Percentiles rank a stretch among this genome's conserved stretches.
These are phyloP conservation scores for Suillia variegata DNA, from an alignment of 2,888 invertebrate species.

Conservation along the genomic window DNA sequence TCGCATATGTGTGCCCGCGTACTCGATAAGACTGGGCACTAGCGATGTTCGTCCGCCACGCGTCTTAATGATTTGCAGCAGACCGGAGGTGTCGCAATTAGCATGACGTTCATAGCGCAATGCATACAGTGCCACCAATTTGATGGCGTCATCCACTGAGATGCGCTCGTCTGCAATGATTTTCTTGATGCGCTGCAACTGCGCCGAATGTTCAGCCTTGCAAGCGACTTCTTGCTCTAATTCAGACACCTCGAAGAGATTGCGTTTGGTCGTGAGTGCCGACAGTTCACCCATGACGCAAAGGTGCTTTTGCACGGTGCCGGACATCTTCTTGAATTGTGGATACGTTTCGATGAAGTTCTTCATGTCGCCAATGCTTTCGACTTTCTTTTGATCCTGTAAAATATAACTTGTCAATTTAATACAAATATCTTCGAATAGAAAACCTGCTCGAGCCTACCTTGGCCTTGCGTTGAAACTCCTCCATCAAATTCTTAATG, in stretches of 20 bases:
- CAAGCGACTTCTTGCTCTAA: constrained; percentile 92
- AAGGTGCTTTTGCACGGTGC: constrained; percentile 96
- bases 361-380: constrained; percentile 99
- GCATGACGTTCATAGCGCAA: constrained; percentile 90
- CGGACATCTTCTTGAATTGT: constrained; percentile 94
- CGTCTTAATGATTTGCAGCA: constrained; percentile 75
- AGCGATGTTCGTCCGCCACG: constrained; percentile 73
- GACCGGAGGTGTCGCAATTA: constrained; percentile 78
- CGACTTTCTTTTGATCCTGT: constrained; percentile 68
- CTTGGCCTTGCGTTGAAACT: constrained; percentile 94
- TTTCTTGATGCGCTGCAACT: constrained; percentile 78
- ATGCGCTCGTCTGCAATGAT: constrained; percentile 76
- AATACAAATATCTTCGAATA: too few relatives aligned
- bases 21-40: constrained; percentile 75
- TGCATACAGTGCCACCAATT: constrained; percentile 91
- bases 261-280: constrained; percentile 75
- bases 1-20: constrained; percentile 81
- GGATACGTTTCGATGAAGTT: constrained; percentile 97
- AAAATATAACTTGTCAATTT: too few relatives aligned
- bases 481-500: constrained; percentile 96
- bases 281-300: constrained; percentile 96
- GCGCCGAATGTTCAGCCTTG: constrained; percentile 80
- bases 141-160: constrained; percentile 79
- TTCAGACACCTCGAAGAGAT: constrained; percentile 89
- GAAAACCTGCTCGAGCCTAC: too few relatives aligned